Base-by-base conservation (phyloP, 1,140 invertebrate genomes). In the Prorops nasuta region DNA sequence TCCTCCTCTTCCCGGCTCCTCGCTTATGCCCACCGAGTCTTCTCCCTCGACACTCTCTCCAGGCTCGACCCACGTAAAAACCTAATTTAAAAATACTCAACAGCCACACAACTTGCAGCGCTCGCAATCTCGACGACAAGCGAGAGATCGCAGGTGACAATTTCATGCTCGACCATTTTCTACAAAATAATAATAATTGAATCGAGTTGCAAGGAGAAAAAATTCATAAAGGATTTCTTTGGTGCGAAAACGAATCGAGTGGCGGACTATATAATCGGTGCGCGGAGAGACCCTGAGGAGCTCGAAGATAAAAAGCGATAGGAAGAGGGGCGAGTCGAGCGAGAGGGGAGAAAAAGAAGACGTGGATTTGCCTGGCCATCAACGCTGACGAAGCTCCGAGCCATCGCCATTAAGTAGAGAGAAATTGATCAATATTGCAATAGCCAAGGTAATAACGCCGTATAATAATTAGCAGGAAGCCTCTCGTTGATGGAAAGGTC, bases 61-160 rank as follows among this genome's bases (percentile, higher is more conserved):
- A 21, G 12, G 21, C 39, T 12, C 44, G 45, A 21, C 56, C 59
- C 46, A 65, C 63, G 46, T 69, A 65, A 69, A 68, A 69, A 67
- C 54, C 63, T 65, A 64, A 69, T 69, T 67, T 66, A 63, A 65
- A 67, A 69, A 67, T 63, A 46, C 57, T 68, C 66, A 68, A 64
- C 64, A 56, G 61, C 52, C 48, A 56, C 51, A 53, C 55, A 34
- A 57, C 53, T 51, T n/a, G n/a, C n/a, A n/a, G n/a, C n/a, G n/a
- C n/a, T n/a, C n/a, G n/a, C n/a, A 54, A 54, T 36, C 43, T 44
- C 36, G 46, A 43, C 48, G 48, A 50, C 41, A 50, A 21, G 40
- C 44, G 24, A 32, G 36, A 36, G 39, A 51, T 47, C 43, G 28
- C 46, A 46, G 49, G 24, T 46, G 49, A 51, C 49, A 48, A 51